Base-by-base conservation (phyloP, 2,888 invertebrate genomes). In the Xestia sexstrigata region DNA sequence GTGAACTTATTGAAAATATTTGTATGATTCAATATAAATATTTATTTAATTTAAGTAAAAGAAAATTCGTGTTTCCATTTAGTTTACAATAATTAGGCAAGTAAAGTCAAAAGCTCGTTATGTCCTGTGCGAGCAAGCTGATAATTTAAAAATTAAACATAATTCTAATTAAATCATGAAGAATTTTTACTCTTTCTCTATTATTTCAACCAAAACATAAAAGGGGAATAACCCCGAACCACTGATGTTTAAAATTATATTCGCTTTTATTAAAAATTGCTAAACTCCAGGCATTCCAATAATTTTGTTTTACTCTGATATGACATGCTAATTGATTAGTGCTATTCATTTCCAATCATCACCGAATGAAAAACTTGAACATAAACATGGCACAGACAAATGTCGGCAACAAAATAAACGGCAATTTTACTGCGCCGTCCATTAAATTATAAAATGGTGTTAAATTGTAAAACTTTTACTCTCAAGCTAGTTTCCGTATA, bases 1-100 rank as follows among this genome's bases (percentile, higher is more conserved):
- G 74, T 80, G 30, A 70, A 81, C 15, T 83, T 85, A 81, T 85
- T 76, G 68, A 66, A 63, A 79, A 70, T 84, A 62, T 74, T 74
- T 72, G 13, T 49, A 58, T 52, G 2, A 26, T 72, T 66, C 30
- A 2, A 17, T 78, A 52, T 42, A 58, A 74, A 76, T 75, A 52
- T 67, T 26, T 45, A 26, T 55, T 42, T 15, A 26, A 3, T 35
- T 15, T 11, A 45, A 9, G 13, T 0, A 23, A 35, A 5, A 66
- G 7, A 15, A 17, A 26, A 15, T 35, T 35, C 6, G 6, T 47
- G 7, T 30, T 74, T 47, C 39, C 13, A 47, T 30, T 73, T 17
- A 76, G n/a, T 42, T 60, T 60, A 30, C 1, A 62, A 20, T 11
- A 62, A 62, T 35, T 62, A 15, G 5, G 62, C 20, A 35, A 35